Evolutionary conservation across 2,888 invertebrate species (phyloP), one percentile per base, ranked within the genome.

Genomic region (Dryadula phaetusa): DNA sequence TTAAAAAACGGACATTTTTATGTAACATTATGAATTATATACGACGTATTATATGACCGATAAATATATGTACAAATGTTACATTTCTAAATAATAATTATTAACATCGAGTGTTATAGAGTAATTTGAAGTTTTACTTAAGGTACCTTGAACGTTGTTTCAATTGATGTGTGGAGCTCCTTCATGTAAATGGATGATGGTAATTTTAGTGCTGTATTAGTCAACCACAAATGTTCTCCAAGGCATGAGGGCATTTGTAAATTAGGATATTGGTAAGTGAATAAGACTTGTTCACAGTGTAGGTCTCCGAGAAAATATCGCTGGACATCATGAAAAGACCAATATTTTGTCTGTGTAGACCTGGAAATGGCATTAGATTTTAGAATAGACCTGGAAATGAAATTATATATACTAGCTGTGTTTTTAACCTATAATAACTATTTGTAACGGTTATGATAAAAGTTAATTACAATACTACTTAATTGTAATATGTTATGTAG

Each of bases 291-390:
- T 62, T 88, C 88, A 70, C 92, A 92, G 68, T 92, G 91, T 40
- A 83, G 49, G 0, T 85, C 80, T 2, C 84, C 84, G 8, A 78
- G 54, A 64, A 83, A 84, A 68, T 90, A 91, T 0, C 91, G 82
- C 66, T 90, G 90, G 5, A 85, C 88, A 58, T 90, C 87, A 62
- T 86, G 82, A 22, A 91, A 89, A 2, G 83, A 81, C 90, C 89
- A 90, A 75, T 84, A 88, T 0, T 82, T 78, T 0, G 84, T 75
- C 49, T 88, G 81, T 2, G 82, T 83, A 47, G 81, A 82, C 75
- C 90, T 90, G 75, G 10, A 61, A 64, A 22, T 10, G 40, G 6
- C 14, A 47, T 3, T 28, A 28, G 28, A 6, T 28, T 28, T 28
- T 4, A 6, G 28, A n/a, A n/a, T 28, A 28, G 28, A 3, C 6